Evolutionary conservation across 1,140 invertebrate genomes (phyloP).

Genomic region (Heterodera carotae): DNA sequence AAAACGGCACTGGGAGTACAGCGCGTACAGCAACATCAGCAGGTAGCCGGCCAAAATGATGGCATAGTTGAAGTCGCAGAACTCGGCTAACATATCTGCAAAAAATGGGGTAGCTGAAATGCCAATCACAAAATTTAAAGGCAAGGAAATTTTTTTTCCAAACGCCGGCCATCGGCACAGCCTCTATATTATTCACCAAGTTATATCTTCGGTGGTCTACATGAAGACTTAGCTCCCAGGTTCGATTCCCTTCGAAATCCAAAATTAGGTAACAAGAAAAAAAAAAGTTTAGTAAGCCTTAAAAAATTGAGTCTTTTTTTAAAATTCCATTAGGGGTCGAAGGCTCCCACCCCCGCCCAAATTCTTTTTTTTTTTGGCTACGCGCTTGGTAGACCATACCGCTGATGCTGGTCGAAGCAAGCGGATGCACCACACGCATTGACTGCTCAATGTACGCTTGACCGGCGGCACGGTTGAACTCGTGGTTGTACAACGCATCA

Average conservation of each 20-base stretch:
- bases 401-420: slow-evolving; percentile 85
- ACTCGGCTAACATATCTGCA: slow-evolving; percentile 36
- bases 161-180: too few relatives aligned
- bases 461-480: slow-evolving; percentile 30
- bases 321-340: too few relatives aligned
- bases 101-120: slow-evolving; percentile 69
- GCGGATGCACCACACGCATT: slow-evolving; percentile 80
- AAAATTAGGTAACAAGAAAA: too few relatives aligned
- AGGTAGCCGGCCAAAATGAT: slow-evolving; percentile 76
- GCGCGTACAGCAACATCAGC: neutral
- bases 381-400: slow-evolving; percentile 74
- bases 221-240: too few relatives aligned
- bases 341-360: too few relatives aligned
- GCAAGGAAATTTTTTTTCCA: slow-evolving; percentile 75
- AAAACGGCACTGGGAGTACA: slow-evolving; percentile 72
- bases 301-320: too few relatives aligned
- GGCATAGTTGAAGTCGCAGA: slow-evolving; percentile 69
- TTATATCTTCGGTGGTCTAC: too few relatives aligned
- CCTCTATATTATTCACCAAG: too few relatives aligned
- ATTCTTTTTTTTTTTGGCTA: too few relatives aligned
- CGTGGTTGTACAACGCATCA: neutral
- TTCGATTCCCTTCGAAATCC: too few relatives aligned
- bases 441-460: slow-evolving; percentile 22
- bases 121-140: slow-evolving; percentile 76
- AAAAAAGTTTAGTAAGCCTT: neutral